A percentile compares a stretch with the other conserved stretches of the same genome.
Conservation (phyloP, 2,797 vertebrate species). For the Poecilia picta region DNA sequence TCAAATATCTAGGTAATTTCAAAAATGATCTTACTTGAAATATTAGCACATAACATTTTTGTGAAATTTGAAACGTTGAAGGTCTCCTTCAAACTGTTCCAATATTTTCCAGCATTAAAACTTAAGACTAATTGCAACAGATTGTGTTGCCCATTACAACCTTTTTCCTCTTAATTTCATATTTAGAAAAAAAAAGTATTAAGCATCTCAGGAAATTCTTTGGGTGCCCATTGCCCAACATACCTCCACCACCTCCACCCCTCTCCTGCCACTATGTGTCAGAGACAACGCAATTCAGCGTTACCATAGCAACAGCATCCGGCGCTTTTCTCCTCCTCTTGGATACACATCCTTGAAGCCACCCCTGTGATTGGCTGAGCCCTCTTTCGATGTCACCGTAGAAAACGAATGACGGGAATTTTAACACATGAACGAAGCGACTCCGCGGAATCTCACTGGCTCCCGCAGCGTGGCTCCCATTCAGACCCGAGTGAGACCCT, state of each 20-base stretch:
- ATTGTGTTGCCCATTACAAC: background rate
- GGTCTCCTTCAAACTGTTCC: background rate
- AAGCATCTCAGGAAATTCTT: background rate
- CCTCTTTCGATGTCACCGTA: slow-evolving; percentile 69
- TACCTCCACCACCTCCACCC: background rate
- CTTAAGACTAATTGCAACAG: background rate
- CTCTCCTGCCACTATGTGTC: slow-evolving; percentile 32
- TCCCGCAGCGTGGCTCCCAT: slow-evolving; percentile 42
- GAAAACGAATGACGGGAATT: slow-evolving; percentile 77
- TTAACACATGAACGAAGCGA: slow-evolving; percentile 77
- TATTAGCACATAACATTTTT: background rate
- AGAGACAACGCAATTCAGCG: slow-evolving; percentile 50
- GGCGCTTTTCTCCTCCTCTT: slow-evolving; percentile 61
- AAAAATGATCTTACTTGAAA: background rate
- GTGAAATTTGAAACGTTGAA: background rate
- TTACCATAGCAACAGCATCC: slow-evolving; percentile 86
- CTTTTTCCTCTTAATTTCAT: background rate
- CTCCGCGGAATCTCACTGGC: slow-evolving; percentile 58
- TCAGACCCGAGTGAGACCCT: slow-evolving; percentile 47
- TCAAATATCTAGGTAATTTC: background rate
- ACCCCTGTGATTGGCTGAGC: slow-evolving; percentile 68
- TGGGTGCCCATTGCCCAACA: background rate
- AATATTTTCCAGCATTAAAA: background rate
- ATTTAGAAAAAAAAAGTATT: background rate
- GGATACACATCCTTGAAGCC: slow-evolving; percentile 67